Evolutionary conservation across 2,888 invertebrate genomes (phyloP).

Genomic region (Barypeithes pellucidus): DNA sequence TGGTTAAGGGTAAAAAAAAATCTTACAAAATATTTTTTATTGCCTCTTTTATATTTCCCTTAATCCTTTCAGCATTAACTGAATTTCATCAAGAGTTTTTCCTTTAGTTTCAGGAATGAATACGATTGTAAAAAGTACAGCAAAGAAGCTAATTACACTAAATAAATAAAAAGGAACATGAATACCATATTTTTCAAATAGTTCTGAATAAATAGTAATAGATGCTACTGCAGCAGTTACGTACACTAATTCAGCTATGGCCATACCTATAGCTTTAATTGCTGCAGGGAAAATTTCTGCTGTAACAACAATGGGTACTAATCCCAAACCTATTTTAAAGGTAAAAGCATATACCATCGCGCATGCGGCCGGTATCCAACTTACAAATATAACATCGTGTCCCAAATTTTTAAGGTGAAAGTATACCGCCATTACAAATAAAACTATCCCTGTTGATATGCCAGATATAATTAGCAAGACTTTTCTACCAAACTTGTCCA

Average conservation of each 20-base stretch:
- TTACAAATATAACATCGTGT: slow-evolving; percentile 61
- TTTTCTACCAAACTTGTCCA: slow-evolving; percentile 68
- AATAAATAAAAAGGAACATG: slow-evolving; percentile 67
- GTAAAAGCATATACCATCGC: slow-evolving; percentile 67
- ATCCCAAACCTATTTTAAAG: slow-evolving; percentile 67
- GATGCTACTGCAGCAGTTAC: slow-evolving; percentile 65
- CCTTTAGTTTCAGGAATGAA: slow-evolving; percentile 64
- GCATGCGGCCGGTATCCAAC: slow-evolving; percentile 66
- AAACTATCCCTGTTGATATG: slow-evolving; percentile 63
- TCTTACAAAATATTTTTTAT: not conserved
- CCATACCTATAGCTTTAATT: slow-evolving; percentile 69
- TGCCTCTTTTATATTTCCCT: slow-evolving; percentile 26
- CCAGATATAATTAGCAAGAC: slow-evolving; percentile 64
- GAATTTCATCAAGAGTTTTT: slow-evolving; percentile 64
- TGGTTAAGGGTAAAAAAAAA: too few relatives aligned
- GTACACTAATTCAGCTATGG: slow-evolving; percentile 66
- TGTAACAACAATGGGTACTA: slow-evolving; percentile 68
- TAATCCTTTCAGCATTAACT: slow-evolving; percentile 57
- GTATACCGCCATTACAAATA: slow-evolving; percentile 65
- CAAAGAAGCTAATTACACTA: slow-evolving; percentile 37
- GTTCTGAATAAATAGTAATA: slow-evolving; percentile 63
- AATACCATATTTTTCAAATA: slow-evolving; percentile 62
- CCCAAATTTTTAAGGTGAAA: slow-evolving; percentile 64
- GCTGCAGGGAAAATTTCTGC: slow-evolving; percentile 69
- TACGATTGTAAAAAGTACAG: slow-evolving; percentile 54